These are phyloP conservation scores for Mastacembelus armatus DNA, from an alignment of 2,797 vertebrate genomes.

Conservation along the genomic window DNA sequence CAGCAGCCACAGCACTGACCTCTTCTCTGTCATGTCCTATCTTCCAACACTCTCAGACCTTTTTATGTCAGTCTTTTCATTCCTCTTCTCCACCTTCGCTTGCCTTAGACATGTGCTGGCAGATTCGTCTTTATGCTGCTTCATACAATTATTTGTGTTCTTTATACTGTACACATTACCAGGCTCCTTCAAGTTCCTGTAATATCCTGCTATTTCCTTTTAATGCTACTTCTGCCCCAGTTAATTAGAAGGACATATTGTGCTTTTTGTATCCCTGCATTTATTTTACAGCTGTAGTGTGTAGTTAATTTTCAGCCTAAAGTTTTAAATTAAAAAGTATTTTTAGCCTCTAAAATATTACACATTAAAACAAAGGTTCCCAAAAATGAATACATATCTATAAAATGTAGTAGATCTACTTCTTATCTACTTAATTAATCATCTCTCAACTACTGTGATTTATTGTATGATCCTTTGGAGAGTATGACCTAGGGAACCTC, in stretches of 20 bases:
- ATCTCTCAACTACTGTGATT: too few species aligned
- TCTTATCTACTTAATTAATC: not conserved
- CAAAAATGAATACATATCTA: too few species aligned
- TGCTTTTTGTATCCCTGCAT: too few species aligned
- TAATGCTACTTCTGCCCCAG: too few species aligned
- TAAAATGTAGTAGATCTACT: too few species aligned
- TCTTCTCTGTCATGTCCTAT: slow-evolving; percentile 10
- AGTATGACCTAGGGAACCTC: too few species aligned
- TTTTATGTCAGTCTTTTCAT: too few species aligned
- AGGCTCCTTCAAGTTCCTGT: too few species aligned
- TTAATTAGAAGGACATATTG: too few species aligned
- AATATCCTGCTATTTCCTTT: too few species aligned
- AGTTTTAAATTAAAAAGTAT: not conserved
- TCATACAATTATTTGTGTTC: too few species aligned
- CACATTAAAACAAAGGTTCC: not conserved
- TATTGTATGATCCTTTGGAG: too few species aligned
- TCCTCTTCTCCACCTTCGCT: not conserved
- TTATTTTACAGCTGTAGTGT: not conserved
- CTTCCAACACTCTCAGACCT: not conserved
- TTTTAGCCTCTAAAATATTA: not conserved
- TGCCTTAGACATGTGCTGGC: not conserved
- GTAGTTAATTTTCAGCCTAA: not conserved
- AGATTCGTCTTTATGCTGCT: not conserved
- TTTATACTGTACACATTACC: not conserved
- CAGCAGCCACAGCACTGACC: slow-evolving; percentile 2